phyloP scores from a whole-genome alignment of 2,888 invertebrate species.

The Mycogona germanica region DNA sequence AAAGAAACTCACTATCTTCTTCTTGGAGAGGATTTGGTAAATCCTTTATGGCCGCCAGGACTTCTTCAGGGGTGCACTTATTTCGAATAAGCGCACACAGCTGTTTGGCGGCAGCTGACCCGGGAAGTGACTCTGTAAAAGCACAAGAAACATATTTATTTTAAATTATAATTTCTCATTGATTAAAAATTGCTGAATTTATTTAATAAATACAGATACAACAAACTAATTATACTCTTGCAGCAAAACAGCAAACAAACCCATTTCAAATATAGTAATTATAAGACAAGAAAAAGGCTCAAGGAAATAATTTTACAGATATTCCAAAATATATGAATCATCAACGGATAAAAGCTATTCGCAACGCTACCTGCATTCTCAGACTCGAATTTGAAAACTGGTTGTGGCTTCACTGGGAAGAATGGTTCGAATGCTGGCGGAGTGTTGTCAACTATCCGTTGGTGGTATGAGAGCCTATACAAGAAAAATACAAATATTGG shows the following conservation, averaged over 20 bases:
- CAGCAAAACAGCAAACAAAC: no score
- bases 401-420: constrained; percentile 71
- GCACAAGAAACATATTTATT: not conserved
- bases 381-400: constrained; percentile 78
- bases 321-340: no score
- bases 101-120: constrained; percentile 53
- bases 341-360: no score
- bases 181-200: no score
- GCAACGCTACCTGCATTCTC: constrained; percentile 80
- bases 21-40: constrained; percentile 61
- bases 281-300: no score
- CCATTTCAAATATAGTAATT: no score
- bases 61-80: constrained; percentile 83
- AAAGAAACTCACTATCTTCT: constrained; percentile 41
- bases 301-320: no score
- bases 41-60: constrained; percentile 70
- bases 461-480: constrained; percentile 69
- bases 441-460: constrained; percentile 82
- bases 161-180: not conserved
- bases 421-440: constrained; percentile 73
- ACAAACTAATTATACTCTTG: no score
- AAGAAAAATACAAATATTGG: not conserved
- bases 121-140: constrained; percentile 32
- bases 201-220: no score
- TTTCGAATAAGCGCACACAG: constrained; percentile 74